These are phyloP conservation scores for Poeciliopsis presidionis DNA, from an alignment of 2,797 vertebrate species.

Conservation along the genomic window DNA sequence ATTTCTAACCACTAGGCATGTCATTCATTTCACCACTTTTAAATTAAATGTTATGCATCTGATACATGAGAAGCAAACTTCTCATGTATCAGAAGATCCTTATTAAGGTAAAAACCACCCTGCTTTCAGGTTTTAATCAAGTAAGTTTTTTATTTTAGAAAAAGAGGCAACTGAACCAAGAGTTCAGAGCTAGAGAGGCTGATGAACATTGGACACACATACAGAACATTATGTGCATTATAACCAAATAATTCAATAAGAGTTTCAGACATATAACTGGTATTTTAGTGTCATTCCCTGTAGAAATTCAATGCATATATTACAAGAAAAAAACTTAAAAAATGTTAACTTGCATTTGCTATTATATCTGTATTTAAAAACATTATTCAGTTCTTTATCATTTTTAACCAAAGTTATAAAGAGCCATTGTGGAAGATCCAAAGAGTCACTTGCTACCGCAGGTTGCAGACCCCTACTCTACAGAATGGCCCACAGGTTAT, in stretches of 20 bases:
- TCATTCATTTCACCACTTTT: slow-evolving; percentile 13
- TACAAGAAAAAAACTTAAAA: too few species aligned
- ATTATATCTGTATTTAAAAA: too few species aligned
- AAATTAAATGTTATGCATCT: not conserved
- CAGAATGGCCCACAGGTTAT: not conserved
- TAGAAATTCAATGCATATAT: too few species aligned
- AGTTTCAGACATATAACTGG: not conserved
- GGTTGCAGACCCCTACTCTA: not conserved
- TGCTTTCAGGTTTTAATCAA: not conserved
- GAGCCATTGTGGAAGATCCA: not conserved
- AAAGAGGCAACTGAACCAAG: not conserved
- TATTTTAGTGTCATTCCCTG: too few species aligned
- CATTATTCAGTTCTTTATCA: too few species aligned
- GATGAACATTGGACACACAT: not conserved
- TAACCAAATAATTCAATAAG: not conserved
- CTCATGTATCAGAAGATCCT: not conserved
- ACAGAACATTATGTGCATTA: not conserved
- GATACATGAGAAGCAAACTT: not conserved
- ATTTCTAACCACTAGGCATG: slow-evolving; percentile 26
- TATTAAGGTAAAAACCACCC: not conserved
- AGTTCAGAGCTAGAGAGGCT: not conserved
- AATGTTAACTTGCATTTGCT: too few species aligned
- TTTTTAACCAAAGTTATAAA: not conserved
- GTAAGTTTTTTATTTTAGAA: not conserved
- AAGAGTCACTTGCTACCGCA: not conserved